Conservation (phyloP, 1,140 invertebrate genomes). For the Oryctes rhinoceros region DNA sequence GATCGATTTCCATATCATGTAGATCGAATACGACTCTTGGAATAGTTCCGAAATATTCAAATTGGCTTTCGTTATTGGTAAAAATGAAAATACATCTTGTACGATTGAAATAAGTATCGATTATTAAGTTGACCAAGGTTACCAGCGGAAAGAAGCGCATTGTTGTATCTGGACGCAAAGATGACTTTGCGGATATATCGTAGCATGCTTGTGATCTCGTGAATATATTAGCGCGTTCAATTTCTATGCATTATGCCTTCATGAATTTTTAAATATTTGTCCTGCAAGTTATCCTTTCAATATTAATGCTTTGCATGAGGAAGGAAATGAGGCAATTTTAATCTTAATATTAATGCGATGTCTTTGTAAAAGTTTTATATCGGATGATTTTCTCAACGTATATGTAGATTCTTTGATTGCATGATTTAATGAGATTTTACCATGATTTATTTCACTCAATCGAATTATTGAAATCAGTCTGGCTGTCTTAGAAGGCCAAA, state of each 20-base stretch:
- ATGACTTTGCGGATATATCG: background rate
- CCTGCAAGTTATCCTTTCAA: background rate
- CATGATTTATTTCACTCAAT: too few relatives aligned
- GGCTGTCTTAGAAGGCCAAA: too few relatives aligned
- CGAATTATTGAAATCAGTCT: too few relatives aligned
- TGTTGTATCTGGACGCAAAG: background rate
- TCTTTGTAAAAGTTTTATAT: background rate
- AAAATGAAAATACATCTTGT: conserved; percentile 49
- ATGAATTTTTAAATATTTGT: conserved; percentile 11
- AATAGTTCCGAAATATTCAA: conserved; percentile 44
- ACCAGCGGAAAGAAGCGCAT: background rate
- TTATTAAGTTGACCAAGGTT: conserved; percentile 47
- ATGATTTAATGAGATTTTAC: too few relatives aligned
- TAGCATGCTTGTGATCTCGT: background rate
- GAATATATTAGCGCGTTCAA: background rate
- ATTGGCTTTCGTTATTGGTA: conserved; percentile 43
- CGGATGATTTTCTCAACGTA: too few relatives aligned
- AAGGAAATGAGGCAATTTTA: background rate
- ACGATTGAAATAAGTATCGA: conserved; percentile 48
- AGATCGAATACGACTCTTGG: conserved; percentile 44
- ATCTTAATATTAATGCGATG: background rate
- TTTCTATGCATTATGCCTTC: background rate
- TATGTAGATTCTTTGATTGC: too few relatives aligned
- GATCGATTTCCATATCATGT: conserved; percentile 34
- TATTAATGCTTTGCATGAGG: background rate